A percentile compares a stretch with the other conserved stretches of the same genome.
phyloP scores from a whole-genome alignment of 2,797 vertebrate species.

The Natrix natrix region DNA sequence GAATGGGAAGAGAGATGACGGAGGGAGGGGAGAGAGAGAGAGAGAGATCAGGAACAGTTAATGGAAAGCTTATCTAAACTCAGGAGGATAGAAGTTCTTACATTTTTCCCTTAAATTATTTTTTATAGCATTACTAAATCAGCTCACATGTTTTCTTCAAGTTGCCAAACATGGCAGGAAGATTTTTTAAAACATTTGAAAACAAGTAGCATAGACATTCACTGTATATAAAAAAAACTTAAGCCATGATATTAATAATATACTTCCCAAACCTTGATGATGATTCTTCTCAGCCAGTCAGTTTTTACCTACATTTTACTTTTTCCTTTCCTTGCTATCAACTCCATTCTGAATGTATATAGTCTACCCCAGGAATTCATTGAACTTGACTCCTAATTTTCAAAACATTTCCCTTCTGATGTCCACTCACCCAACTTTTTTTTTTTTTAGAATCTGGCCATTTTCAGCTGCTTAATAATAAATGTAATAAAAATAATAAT shows the following conservation, averaged over 20 bases:
- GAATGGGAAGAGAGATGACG: not conserved
- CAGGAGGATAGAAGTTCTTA: not conserved
- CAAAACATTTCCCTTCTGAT: not conserved
- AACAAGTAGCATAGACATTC: not conserved
- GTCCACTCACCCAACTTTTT: not conserved
- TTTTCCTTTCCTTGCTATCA: not conserved
- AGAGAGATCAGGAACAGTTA: not conserved
- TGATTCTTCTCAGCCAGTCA: not conserved
- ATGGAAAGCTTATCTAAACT: not conserved
- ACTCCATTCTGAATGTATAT: not conserved
- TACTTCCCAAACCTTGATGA: not conserved
- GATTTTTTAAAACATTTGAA: not conserved
- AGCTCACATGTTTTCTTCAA: not conserved
- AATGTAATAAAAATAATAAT: not conserved
- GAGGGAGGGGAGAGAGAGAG: not conserved
- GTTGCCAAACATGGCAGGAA: not conserved
- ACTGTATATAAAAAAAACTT: not conserved
- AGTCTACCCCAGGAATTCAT: too few relatives aligned
- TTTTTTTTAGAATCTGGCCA: not conserved
- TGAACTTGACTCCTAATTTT: not conserved
- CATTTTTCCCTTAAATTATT: not conserved
- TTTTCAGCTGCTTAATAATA: not conserved
- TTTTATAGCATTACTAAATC: not conserved
- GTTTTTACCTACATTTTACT: not conserved
- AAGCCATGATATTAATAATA: not conserved